Conservation (phyloP, 2,797 vertebrate genomes). For the Sphaeramia orbicularis region DNA sequence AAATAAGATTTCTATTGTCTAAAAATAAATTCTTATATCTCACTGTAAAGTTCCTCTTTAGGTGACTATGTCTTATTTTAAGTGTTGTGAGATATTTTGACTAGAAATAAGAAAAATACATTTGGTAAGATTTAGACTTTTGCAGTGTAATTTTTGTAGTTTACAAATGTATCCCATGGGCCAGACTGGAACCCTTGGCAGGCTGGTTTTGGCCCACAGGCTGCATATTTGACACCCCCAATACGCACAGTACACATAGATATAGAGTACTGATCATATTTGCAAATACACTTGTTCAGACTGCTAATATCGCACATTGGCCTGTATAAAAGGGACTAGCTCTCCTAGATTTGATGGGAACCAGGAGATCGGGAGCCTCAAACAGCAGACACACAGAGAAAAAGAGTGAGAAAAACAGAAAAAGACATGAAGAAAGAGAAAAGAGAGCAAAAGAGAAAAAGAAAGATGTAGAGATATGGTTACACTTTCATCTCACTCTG, state of each 20-base stretch:
- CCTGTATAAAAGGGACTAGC: slow-evolving; percentile 21
- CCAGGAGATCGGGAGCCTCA: not conserved
- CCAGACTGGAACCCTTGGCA: no score
- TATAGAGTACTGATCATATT: not conserved
- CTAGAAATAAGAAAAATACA: no score
- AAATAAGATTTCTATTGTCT: no score
- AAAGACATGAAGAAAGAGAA: slow-evolving; percentile 8
- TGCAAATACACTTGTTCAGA: slow-evolving; percentile 15
- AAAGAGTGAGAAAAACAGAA: slow-evolving; percentile 8
- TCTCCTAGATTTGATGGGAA: slow-evolving; percentile 42
- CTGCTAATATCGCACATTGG: slow-evolving; percentile 19
- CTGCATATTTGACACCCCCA: no score
- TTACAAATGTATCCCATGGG: no score
- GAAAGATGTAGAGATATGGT: slow-evolving; percentile 55
- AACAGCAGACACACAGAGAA: not conserved
- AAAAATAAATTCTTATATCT: no score
- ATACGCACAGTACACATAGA: slow-evolving; percentile 2
- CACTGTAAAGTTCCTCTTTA: no score
- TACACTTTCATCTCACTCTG: slow-evolving; percentile 72
- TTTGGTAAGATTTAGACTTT: no score
- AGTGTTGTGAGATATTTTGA: no score
- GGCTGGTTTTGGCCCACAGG: no score
- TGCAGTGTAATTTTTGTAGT: no score
- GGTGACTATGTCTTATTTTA: no score
- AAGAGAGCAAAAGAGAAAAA: slow-evolving; percentile 16